These are phyloP conservation scores for Trissolcus basalis DNA, from an alignment of 1,140 invertebrate species.

Conservation along the genomic window DNA sequence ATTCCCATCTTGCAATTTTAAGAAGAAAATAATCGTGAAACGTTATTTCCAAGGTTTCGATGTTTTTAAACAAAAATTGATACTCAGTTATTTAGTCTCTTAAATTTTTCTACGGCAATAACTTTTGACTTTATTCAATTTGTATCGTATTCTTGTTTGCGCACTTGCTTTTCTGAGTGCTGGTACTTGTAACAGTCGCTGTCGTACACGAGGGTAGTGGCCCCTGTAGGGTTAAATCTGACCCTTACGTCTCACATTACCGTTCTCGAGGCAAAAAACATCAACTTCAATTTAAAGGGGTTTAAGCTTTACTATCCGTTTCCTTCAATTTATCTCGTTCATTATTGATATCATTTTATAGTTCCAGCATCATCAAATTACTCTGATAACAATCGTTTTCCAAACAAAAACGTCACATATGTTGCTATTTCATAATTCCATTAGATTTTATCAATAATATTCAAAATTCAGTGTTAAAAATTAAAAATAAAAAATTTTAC, in stretches of 20 bases:
- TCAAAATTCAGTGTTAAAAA: no score
- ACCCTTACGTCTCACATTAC: conserved; percentile 56
- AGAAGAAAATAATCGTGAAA: no score
- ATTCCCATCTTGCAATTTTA: no score
- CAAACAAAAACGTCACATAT: conserved; percentile 9
- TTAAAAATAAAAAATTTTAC: no score
- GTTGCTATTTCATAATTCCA: no score
- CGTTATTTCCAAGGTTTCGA: no score
- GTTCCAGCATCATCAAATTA: conserved; percentile 42
- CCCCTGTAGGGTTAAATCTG: conserved; percentile 56
- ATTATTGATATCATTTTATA: conserved; percentile 54
- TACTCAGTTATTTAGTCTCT: no score
- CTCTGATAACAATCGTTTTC: conserved; percentile 22
- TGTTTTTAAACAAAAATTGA: no score
- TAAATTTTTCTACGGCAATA: background rate
- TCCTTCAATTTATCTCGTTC: conserved; percentile 43
- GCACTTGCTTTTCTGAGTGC: conserved; percentile 42
- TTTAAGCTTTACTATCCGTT: conserved; percentile 47
- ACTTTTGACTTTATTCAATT: conserved; percentile 35
- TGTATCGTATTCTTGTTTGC: conserved; percentile 42
- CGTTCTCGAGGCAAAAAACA: conserved; percentile 38
- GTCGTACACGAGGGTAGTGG: conserved; percentile 51
- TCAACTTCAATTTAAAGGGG: conserved; percentile 55
- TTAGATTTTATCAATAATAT: no score
- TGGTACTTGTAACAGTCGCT: conserved; percentile 45